Base-by-base conservation (phyloP, 2,888 invertebrate genomes). In the Serripes groenlandicus region DNA sequence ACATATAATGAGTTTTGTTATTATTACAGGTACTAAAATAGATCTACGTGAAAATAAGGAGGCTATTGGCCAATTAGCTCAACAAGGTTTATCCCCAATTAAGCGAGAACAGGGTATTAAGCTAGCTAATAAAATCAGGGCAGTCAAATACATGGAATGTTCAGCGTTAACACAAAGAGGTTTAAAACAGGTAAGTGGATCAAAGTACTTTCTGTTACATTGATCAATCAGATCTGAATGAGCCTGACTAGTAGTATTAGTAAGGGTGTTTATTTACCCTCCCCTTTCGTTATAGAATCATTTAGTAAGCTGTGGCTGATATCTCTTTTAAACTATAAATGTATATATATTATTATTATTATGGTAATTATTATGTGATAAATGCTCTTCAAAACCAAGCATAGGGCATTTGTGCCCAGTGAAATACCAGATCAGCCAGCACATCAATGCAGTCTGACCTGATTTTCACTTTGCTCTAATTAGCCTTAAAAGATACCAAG, bases 61-160 rank as follows among this genome's bases (percentile, higher is more conserved):
- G 95, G 98, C 99, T 3, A 95, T 99, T 87, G 97, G 97, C 93
- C 96, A 97, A 87, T 96, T 99, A 88, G 97, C 98, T 58, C 98
- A 98, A 95, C 98, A 98, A 96, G 98, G 99, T 81, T 96, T 99
- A 94, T 97, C 98, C 90, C 99, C 99, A 23, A 97, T 99, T 85
- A 99, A 99, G 95, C 96, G 99, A 91, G 99, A 99, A 95, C 99
- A 99, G 95, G 99, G 99, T 80, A 98, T 99, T 95, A 99, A 99
- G 95, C 96, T 99, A 96, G 98, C 99, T 60, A 98, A 99, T 95
- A 99, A 99, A 97, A 98, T 99, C 94, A 96, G 99, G 95, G 99
- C 99, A 90, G 98, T 99, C 78, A 99, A 98, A 96, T 99, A 99
- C 95, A 98, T 99, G 97, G 99, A 99, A 96, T 99, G 99, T 95